These are phyloP conservation scores for Stratiomys singularior DNA, from an alignment of 2,888 invertebrate genomes.

Conservation along the genomic window DNA sequence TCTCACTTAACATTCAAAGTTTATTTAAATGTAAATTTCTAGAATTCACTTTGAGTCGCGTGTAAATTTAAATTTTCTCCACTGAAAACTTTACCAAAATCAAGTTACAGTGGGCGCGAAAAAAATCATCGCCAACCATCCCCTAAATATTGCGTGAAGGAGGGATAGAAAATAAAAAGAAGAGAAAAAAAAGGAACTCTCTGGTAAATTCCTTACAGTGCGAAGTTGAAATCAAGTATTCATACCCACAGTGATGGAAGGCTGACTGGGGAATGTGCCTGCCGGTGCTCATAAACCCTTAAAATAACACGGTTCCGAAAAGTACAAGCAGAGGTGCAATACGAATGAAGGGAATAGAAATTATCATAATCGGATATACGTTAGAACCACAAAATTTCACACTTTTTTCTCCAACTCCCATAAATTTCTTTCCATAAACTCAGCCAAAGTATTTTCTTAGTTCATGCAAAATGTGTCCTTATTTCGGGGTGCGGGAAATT, in stretches of 20 bases:
- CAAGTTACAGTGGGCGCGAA: no score
- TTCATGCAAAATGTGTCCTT: background rate
- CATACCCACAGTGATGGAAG: conserved; percentile 4
- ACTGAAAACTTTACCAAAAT: no score
- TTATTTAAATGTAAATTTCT: conserved; percentile 32
- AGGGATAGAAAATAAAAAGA: no score
- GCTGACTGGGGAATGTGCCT: background rate
- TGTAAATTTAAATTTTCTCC: background rate
- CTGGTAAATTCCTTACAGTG: background rate
- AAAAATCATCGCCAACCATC: background rate
- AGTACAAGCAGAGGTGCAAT: background rate
- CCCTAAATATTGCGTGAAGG: background rate
- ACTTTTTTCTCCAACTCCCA: background rate
- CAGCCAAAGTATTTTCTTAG: background rate
- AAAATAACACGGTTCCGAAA: conserved; percentile 11
- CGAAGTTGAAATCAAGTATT: conserved; percentile 11
- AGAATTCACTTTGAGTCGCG: conserved; percentile 4
- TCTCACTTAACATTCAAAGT: background rate
- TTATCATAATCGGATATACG: conserved; percentile 43
- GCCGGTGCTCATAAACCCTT: conserved; percentile 3
- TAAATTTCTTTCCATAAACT: background rate
- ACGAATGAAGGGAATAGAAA: background rate
- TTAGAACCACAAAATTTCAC: conserved; percentile 28
- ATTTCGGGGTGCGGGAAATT: no score
- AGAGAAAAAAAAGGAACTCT: background rate